Evolutionary conservation across 1,140 invertebrate genomes (phyloP), one percentile per base, ranked within the genome.

Genomic region (Teleogryllus occipitalis): DNA sequence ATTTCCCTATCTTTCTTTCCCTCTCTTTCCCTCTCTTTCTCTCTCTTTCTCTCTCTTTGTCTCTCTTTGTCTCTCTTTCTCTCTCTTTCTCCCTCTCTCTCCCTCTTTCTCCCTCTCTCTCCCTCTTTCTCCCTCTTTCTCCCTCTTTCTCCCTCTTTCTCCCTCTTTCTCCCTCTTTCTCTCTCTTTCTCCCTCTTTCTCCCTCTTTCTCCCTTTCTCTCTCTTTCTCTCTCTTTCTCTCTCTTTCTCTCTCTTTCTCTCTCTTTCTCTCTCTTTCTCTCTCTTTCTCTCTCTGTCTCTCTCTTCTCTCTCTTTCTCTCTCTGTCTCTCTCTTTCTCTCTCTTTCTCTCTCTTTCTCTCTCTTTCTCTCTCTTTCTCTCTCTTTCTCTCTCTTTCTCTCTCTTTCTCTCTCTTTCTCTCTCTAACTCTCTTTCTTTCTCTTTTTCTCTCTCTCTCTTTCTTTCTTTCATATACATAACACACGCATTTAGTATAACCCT

Each of bases 1-100:
- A 81, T 14, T 80, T 79, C 14, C 80, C 82, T 54, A 8, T 85
- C 82, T 22, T 87, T 83, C 47, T 86, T 83, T 22, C 46, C 39
- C 77, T 81, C 79, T 15, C 78, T 47, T 18, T 80, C 78, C 14
- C 82, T 84, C 79, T 84, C 83, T 75, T 75, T 81, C 82, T 49
- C 85, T 84, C 80, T 85, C 84, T 22, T 81, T 80, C 74, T 86
- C 82, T 80, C 84, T 84, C 48, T 84, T 82, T 77, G 72, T 49
- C 78, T 83, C 83, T 75, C 82, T 78, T 65, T 82, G 46, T 47
- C 76, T 76, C 74, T 82, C 80, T 73, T 83, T 82, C 65, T 83
- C 82, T 81, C 84, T 84, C 81, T 85, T 84, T 81, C 85, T 87
- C 15, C 86, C 84, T 74, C 87, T 86, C 81, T 83, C 82, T 79